phyloP scores from a whole-genome alignment of 2,888 invertebrate genomes.

The Scaptomyza reducta region DNA sequence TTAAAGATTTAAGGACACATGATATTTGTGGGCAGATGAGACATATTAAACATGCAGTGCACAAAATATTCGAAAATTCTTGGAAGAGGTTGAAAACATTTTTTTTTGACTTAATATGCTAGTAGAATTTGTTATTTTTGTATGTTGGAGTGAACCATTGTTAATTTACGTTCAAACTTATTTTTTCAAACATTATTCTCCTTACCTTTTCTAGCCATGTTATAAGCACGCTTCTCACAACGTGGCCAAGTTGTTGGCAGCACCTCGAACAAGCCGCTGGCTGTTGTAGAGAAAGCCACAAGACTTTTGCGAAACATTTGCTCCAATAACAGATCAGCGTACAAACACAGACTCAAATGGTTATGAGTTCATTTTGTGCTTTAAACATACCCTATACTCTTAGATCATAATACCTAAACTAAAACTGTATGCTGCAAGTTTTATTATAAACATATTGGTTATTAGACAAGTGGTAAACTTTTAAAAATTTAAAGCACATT shows the following conservation, averaged over 20 bases:
- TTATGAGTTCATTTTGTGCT: background rate
- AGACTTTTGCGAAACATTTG: constrained; percentile 56
- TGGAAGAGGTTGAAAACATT: background rate
- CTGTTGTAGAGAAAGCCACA: constrained; percentile 58
- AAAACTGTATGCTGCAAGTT: too few relatives aligned
- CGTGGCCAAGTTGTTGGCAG: constrained; percentile 7
- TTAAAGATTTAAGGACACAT: background rate
- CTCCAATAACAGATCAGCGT: constrained; percentile 46
- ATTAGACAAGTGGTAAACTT: background rate
- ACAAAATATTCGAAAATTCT: too few relatives aligned
- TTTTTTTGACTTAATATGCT: background rate
- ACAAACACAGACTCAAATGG: background rate
- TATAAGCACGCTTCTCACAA: background rate
- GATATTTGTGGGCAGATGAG: background rate
- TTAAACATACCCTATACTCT: background rate
- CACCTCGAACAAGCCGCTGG: constrained; percentile 36
- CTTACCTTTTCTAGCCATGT: background rate
- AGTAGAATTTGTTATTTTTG: background rate
- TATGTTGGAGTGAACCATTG: background rate
- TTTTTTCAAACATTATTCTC: constrained; percentile 1
- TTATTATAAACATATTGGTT: background rate
- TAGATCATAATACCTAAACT: background rate
- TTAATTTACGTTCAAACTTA: constrained; percentile 15
- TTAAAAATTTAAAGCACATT: background rate
- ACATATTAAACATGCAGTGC: too few relatives aligned